These are phyloP conservation scores for Drosophila rufa DNA, from an alignment of 1,140 invertebrate genomes.

Conservation along the genomic window DNA sequence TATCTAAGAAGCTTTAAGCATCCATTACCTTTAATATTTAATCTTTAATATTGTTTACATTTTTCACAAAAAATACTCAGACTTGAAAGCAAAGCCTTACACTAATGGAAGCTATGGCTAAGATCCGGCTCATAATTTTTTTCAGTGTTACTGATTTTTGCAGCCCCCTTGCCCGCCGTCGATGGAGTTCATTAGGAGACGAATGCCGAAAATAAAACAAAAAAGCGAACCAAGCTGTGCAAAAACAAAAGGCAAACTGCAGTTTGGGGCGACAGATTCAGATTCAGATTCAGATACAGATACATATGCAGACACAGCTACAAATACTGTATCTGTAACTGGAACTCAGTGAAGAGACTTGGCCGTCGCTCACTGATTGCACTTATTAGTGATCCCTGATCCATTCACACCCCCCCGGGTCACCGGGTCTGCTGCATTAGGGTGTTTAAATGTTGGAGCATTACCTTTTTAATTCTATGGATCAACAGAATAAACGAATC, in stretches of 20 bases:
- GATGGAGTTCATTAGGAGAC: slow-evolving; percentile 77
- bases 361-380: slow-evolving; percentile 63
- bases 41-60: too few relatives aligned
- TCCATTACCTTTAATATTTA: too few relatives aligned
- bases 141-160: not conserved
- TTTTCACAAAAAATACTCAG: too few relatives aligned
- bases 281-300: slow-evolving; percentile 6
- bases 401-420: not conserved
- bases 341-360: not conserved
- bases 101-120: too few relatives aligned
- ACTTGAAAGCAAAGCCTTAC: too few relatives aligned
- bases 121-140: not conserved
- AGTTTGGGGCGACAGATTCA: slow-evolving; percentile 22
- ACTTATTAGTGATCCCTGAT: slow-evolving; percentile 73
- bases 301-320: slow-evolving; percentile 1
- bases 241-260: slow-evolving; percentile 61
- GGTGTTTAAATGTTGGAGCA: slow-evolving; percentile 80
- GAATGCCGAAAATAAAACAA: slow-evolving; percentile 67
- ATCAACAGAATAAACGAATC: slow-evolving; percentile 85
- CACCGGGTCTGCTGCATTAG: slow-evolving; percentile 32
- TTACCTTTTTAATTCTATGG: slow-evolving; percentile 84
- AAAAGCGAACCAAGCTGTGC: slow-evolving; percentile 46
- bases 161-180: slow-evolving; percentile 1
- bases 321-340: slow-evolving; percentile 15
- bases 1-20: too few relatives aligned